phyloP scores from a whole-genome alignment of 2,113 vertebrate species.

The Varanus komodoensis region DNA sequence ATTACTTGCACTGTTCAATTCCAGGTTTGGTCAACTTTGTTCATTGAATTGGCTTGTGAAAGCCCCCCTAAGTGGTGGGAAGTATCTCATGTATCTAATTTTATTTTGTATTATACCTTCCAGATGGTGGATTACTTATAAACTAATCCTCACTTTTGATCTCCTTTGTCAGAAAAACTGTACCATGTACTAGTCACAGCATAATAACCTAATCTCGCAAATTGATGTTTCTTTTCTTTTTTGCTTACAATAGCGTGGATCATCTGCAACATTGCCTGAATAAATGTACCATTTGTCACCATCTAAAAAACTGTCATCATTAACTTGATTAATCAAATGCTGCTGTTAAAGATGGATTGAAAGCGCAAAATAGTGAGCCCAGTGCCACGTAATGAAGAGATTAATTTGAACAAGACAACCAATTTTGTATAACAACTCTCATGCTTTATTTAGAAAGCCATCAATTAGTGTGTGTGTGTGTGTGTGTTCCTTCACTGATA shows the following conservation, averaged over 20 bases:
- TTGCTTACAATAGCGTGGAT: constrained; percentile 74
- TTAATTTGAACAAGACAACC: constrained; percentile 84
- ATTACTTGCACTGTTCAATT: constrained; percentile 47
- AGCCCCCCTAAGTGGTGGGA: constrained; percentile 50
- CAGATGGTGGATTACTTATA: constrained; percentile 48
- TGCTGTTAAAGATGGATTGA: constrained; percentile 80
- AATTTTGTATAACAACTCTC: constrained; percentile 79
- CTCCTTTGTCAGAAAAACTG: constrained; percentile 57
- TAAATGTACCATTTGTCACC: constrained; percentile 78
- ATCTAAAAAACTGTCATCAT: constrained; percentile 78
- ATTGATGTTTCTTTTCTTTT: constrained; percentile 72
- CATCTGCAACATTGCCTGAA: constrained; percentile 72
- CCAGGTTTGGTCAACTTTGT: constrained; percentile 40
- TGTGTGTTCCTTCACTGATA: constrained; percentile 68
- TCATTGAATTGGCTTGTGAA: constrained; percentile 43
- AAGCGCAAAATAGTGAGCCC: constrained; percentile 80
- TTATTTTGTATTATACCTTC: constrained; percentile 59
- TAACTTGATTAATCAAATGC: constrained; percentile 83
- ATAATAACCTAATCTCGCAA: constrained; percentile 72
- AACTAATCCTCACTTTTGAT: constrained; percentile 56
- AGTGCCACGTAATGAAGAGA: constrained; percentile 84
- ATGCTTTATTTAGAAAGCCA: constrained; percentile 82
- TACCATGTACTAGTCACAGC: constrained; percentile 49
- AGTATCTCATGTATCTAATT: constrained; percentile 6
- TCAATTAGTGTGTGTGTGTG: constrained; percentile 75